Percentiles rank a stretch among this genome's conserved stretches.
phyloP scores from a whole-genome alignment of 1,140 invertebrate species.

The Geopemphigus sp. region DNA sequence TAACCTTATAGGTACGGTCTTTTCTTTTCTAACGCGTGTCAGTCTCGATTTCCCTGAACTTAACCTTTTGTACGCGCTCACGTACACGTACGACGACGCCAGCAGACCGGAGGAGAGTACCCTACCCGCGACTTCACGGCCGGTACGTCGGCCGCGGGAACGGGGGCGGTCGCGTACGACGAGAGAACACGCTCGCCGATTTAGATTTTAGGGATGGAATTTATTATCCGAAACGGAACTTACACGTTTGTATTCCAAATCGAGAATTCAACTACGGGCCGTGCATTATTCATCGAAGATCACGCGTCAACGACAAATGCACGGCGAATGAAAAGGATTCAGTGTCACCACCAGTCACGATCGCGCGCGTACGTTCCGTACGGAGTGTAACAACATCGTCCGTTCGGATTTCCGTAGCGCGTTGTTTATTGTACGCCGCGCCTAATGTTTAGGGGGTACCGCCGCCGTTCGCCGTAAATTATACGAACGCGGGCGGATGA shows the following conservation, averaged over 20 bases:
- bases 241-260: slow-evolving; percentile 40
- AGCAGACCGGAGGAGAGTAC: no score
- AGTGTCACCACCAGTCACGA: neutral
- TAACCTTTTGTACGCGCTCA: slow-evolving; percentile 11
- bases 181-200: slow-evolving; percentile 6
- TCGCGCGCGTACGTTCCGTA: no score
- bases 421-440: neutral
- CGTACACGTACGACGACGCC: no score
- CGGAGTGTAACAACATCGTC: neutral
- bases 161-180: no score
- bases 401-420: neutral
- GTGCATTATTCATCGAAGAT: slow-evolving; percentile 35
- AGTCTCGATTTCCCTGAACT: slow-evolving; percentile 35
- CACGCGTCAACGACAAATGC: slow-evolving; percentile 32
- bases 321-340: neutral
- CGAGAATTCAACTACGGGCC: neutral
- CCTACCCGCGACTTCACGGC: no score
- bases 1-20: slow-evolving; percentile 22
- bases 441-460: neutral
- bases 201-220: slow-evolving; percentile 41
- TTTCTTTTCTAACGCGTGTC: slow-evolving; percentile 34
- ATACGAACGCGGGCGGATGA: no score
- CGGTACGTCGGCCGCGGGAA: no score
- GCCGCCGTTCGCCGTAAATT: no score
- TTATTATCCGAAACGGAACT: slow-evolving; percentile 41